Conservation (phyloP, 2,888 invertebrate genomes). For the Callosobruchus maculatus region DNA sequence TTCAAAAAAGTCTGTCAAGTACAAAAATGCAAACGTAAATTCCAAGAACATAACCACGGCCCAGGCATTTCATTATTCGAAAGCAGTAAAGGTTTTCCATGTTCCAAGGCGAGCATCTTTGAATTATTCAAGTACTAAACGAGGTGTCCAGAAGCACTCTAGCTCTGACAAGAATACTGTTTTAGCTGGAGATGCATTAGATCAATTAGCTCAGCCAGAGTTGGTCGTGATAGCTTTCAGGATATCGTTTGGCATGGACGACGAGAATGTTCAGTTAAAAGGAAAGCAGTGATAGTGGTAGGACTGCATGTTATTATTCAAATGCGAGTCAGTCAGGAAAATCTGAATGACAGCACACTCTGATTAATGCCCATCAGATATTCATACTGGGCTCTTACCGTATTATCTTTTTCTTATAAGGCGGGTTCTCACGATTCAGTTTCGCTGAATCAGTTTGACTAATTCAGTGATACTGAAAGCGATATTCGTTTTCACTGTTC, state of each 20-base stretch:
- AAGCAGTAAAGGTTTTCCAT: slow-evolving; percentile 42
- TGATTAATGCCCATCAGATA: too few relatives aligned
- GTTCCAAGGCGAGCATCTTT: slow-evolving; percentile 25
- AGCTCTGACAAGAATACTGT: not conserved
- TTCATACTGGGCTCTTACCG: too few relatives aligned
- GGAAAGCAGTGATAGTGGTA: too few relatives aligned
- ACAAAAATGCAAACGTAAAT: slow-evolving; percentile 32
- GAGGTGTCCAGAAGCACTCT: not conserved
- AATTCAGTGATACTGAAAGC: too few relatives aligned
- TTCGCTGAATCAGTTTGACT: too few relatives aligned
- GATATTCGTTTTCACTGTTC: too few relatives aligned
- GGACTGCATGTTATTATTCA: too few relatives aligned
- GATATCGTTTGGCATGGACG: not conserved
- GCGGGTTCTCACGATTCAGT: too few relatives aligned
- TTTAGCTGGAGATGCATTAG: not conserved
- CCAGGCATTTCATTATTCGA: slow-evolving; percentile 34
- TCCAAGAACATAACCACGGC: slow-evolving; percentile 8
- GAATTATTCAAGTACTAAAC: not conserved
- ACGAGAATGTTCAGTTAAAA: not conserved
- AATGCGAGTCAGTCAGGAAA: too few relatives aligned
- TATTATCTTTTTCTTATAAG: too few relatives aligned
- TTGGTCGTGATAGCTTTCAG: not conserved
- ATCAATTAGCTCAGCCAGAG: not conserved
- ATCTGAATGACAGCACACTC: too few relatives aligned
- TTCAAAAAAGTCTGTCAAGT: slow-evolving; percentile 14